Evolutionary conservation across 2,888 invertebrate species (phyloP).

Genomic region (Ctena decussata): DNA sequence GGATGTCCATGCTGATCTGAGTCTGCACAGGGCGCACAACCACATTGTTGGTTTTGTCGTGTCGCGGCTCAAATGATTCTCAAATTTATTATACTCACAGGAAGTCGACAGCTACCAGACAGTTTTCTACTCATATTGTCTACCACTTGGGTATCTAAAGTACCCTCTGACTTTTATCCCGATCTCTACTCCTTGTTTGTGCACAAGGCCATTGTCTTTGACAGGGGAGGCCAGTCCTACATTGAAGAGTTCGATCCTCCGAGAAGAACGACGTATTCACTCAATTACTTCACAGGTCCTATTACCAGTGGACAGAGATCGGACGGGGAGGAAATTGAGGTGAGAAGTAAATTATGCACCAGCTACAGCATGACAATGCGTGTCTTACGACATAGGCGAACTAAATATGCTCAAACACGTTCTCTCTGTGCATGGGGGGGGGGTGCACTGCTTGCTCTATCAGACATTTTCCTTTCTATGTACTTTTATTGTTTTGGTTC

Average conservation of each 20-base stretch:
- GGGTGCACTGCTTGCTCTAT: no score
- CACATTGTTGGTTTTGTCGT: no score
- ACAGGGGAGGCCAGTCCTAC: conserved; percentile 63
- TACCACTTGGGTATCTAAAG: conserved; percentile 64
- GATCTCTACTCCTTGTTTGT: conserved; percentile 57
- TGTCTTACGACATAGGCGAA: no score
- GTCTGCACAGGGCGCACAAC: no score
- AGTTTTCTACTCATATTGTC: conserved; percentile 69
- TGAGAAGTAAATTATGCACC: no score
- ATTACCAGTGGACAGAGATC: conserved; percentile 63
- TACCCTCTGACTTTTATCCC: conserved; percentile 25
- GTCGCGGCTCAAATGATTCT: no score
- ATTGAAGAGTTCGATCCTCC: conserved; percentile 71
- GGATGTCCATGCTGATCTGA: no score
- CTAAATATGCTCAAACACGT: no score
- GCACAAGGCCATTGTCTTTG: conserved; percentile 73
- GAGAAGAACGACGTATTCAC: conserved; percentile 70
- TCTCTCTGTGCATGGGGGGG: no score
- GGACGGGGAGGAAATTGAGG: conserved; percentile 35
- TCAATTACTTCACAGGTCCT: conserved; percentile 70
- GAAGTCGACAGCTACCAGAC: conserved; percentile 68
- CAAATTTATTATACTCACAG: conserved; percentile 38
- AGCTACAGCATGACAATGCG: no score
- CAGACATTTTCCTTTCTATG: no score
- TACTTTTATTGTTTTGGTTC: no score